phyloP scores from a whole-genome alignment of 1,140 invertebrate genomes.

The Chironomus striatipennis region DNA sequence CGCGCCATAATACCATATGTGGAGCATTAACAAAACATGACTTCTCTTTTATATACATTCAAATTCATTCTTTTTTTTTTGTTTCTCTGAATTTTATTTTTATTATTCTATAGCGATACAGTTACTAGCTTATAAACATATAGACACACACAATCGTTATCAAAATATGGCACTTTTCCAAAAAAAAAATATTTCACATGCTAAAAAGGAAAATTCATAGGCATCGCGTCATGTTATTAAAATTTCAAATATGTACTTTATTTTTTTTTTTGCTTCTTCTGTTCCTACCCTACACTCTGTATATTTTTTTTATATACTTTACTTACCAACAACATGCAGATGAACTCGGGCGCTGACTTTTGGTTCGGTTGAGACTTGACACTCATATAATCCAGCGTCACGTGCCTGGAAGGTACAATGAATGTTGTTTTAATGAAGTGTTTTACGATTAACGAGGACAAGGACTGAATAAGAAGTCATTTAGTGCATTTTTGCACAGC shows the following conservation, averaged over 20 bases:
- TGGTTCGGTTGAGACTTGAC: constrained; percentile 62
- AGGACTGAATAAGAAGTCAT: no score
- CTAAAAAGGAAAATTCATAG: no score
- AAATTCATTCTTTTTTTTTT: not conserved
- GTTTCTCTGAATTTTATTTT: not conserved
- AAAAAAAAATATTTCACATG: not conserved
- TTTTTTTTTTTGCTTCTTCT: no score
- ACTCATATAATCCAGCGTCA: constrained; percentile 63
- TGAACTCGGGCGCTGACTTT: constrained; percentile 58
- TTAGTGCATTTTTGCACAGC: no score
- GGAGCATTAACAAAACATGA: not conserved
- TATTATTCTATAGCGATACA: not conserved
- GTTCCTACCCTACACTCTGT: no score
- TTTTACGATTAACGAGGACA: not conserved
- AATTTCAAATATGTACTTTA: no score
- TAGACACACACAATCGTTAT: not conserved
- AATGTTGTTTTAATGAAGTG: not conserved
- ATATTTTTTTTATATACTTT: not conserved
- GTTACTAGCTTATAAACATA: no score
- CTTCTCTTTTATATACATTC: not conserved
- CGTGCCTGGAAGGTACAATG: constrained; percentile 44
- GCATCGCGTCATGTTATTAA: no score
- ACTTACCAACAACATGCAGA: constrained; percentile 58
- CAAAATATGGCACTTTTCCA: not conserved
- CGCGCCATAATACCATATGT: not conserved